Evolutionary conservation across 2,888 invertebrate genomes (phyloP).

Genomic region (Watsonalla binaria): DNA sequence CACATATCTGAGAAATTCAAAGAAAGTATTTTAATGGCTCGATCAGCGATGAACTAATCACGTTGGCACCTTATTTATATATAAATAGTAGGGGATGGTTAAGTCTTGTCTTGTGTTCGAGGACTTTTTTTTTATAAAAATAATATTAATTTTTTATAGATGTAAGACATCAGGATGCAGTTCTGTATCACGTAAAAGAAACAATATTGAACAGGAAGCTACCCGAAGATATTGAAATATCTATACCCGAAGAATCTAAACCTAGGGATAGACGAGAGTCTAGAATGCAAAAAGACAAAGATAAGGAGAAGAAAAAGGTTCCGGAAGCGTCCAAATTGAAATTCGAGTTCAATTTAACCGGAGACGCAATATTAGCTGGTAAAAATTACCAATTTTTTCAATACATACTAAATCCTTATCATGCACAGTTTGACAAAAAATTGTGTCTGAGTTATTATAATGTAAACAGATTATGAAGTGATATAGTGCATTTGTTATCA

Average conservation of each 20-base stretch:
- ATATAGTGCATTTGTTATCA: not conserved
- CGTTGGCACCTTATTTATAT: too few species aligned
- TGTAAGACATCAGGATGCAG: conserved; percentile 56
- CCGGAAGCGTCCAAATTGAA: conserved; percentile 31
- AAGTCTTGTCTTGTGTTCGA: too few species aligned
- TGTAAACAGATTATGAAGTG: too few species aligned
- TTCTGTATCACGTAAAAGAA: conserved; percentile 42
- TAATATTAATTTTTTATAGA: conserved; percentile 32
- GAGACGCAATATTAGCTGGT: conserved; percentile 55
- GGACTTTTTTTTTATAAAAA: not conserved
- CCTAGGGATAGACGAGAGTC: conserved; percentile 21
- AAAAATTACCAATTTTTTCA: conserved; percentile 1
- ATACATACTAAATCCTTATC: too few species aligned
- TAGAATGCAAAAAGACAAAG: conserved; percentile 27
- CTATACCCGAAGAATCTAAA: conserved; percentile 13
- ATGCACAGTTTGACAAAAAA: too few species aligned
- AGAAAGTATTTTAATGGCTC: too few species aligned
- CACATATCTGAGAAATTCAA: too few species aligned
- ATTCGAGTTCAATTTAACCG: conserved; percentile 44
- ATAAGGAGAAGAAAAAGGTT: conserved; percentile 25
- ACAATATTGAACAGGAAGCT: conserved; percentile 27
- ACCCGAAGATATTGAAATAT: conserved; percentile 10
- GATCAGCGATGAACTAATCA: too few species aligned
- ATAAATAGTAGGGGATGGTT: too few species aligned
- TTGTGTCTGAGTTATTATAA: too few species aligned